Evolutionary conservation across 1,140 invertebrate genomes (phyloP).

Genomic region (Hylaeus anthracinus): DNA sequence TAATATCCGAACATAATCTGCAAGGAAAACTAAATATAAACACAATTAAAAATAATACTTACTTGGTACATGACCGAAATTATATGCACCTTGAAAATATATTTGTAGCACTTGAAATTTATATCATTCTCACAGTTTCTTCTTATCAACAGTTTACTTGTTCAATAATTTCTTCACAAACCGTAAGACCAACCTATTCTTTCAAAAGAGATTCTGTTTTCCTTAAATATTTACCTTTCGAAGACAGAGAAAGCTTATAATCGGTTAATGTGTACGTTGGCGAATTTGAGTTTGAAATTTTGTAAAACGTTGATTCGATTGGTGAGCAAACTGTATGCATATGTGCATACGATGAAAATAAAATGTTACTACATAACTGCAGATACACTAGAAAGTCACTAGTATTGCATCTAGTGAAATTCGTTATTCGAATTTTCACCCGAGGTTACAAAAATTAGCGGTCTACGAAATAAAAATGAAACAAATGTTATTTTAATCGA

Average conservation of each 20-base stretch:
- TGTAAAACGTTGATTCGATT: neutral
- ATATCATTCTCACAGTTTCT: neutral
- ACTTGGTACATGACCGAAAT: neutral
- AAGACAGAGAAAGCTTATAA: neutral
- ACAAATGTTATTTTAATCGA: too few relatives aligned
- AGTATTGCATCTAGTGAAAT: too few relatives aligned
- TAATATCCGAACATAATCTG: constrained; percentile 4
- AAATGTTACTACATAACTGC: neutral
- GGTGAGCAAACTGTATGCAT: neutral
- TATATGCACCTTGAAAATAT: neutral
- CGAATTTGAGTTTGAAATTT: constrained; percentile 37
- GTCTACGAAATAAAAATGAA: too few relatives aligned
- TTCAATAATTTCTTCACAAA: neutral
- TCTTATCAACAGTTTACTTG: neutral
- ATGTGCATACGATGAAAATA: neutral
- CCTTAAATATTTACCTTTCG: neutral
- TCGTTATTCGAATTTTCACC: too few relatives aligned
- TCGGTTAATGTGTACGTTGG: neutral
- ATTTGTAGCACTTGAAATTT: neutral
- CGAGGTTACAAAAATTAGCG: too few relatives aligned
- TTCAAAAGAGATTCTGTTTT: neutral
- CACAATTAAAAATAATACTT: neutral
- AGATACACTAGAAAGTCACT: too few relatives aligned
- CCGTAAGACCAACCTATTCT: too few relatives aligned
- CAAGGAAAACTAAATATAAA: neutral